Percentiles rank a stretch among this genome's conserved stretches.
Evolutionary conservation across 1,140 invertebrate genomes (phyloP).

Genomic region (Oryzaephilus surinamensis): DNA sequence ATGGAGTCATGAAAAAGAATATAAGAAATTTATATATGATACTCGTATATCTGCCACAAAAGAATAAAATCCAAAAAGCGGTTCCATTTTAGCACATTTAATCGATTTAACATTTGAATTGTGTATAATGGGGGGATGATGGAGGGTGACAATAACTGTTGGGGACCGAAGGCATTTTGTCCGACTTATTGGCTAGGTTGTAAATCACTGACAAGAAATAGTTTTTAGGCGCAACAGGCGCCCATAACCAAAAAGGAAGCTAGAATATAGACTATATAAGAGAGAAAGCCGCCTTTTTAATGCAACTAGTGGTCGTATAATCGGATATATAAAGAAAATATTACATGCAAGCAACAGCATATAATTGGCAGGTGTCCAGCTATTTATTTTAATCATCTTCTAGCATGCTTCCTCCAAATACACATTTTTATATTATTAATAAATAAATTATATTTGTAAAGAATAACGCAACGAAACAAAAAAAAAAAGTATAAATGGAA

Average conservation of each 20-base stretch:
- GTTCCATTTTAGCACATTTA: no score
- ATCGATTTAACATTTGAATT: no score
- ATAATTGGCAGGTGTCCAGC: constrained; percentile 35
- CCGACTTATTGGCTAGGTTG: constrained; percentile 5
- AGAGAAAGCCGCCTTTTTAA: constrained; percentile 12
- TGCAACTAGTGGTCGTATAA: constrained; percentile 32
- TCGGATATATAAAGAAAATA: constrained; percentile 24
- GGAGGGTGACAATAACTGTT: no score
- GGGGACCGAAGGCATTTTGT: background rate
- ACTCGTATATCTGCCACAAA: no score
- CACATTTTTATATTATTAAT: background rate
- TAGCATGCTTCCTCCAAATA: no score
- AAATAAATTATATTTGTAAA: background rate
- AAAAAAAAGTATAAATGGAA: no score
- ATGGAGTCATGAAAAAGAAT: no score
- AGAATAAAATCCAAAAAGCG: no score
- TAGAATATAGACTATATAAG: no score
- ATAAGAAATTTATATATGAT: no score
- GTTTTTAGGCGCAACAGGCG: constrained; percentile 28
- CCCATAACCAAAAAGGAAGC: no score
- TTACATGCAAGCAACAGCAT: constrained; percentile 33
- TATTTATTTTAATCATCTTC: constrained; percentile 8
- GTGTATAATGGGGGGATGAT: no score
- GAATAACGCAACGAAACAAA: background rate
- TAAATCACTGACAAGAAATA: constrained; percentile 23